phyloP scores from a whole-genome alignment of 2,113 vertebrate genomes.

The Scalopus aquaticus region DNA sequence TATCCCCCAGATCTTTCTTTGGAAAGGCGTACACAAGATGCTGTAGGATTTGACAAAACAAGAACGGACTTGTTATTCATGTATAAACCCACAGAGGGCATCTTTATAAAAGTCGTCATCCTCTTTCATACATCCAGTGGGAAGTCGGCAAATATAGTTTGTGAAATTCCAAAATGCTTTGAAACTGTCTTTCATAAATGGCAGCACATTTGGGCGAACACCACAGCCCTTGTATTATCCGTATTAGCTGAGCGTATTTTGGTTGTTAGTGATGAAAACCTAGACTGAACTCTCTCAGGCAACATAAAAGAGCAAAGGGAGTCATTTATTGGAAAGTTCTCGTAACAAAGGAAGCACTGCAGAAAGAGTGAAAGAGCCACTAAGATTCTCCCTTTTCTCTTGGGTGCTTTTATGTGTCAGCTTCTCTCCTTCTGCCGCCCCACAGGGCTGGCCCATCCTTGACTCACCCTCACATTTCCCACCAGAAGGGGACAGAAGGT shows the following conservation, averaged over 20 bases:
- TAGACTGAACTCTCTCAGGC: neutral
- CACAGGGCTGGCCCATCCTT: neutral
- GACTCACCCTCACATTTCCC: neutral
- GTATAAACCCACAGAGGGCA: conserved; percentile 3
- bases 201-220: neutral
- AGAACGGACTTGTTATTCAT: conserved; percentile 25
- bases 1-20: neutral
- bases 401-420: neutral
- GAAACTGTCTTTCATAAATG: neutral
- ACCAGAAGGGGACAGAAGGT: neutral
- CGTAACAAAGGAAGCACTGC: neutral
- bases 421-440: neutral
- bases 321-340: neutral
- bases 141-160: conserved; percentile 35
- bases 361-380: too few relatives aligned
- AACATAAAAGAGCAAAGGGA: neutral
- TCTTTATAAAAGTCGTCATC: neutral
- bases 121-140: neutral
- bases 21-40: neutral
- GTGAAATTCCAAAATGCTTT: neutral
- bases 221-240: neutral
- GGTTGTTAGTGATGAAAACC: neutral
- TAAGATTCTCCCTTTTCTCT: neutral
- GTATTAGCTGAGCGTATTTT: neutral
- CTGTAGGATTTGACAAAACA: neutral